phyloP scores from a whole-genome alignment of 2,888 invertebrate genomes.

The Limnephilus rhombicus region DNA sequence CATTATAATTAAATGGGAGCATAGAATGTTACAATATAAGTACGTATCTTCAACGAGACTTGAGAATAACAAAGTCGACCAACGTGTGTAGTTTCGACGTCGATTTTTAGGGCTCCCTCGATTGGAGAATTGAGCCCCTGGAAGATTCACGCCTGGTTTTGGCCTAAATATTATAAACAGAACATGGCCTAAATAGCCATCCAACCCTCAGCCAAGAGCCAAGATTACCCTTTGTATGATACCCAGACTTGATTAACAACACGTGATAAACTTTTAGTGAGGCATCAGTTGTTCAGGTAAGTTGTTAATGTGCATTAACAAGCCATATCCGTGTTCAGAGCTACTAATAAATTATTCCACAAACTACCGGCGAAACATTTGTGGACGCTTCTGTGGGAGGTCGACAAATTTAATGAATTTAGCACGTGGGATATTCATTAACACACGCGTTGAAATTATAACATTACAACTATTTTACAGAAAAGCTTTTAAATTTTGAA shows the following conservation, averaged over 20 bases:
- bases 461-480: too few species aligned
- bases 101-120: too few species aligned
- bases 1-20: too few species aligned
- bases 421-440: neutral
- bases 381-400: neutral
- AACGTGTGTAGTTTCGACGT: too few species aligned
- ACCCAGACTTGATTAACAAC: neutral
- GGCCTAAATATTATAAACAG: neutral
- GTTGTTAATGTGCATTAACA: neutral
- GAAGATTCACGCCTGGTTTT: neutral
- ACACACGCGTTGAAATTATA: neutral
- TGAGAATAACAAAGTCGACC: too few species aligned
- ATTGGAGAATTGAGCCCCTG: too few species aligned
- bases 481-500: too few species aligned
- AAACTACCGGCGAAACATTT: neutral
- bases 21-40: too few species aligned
- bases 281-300: neutral
- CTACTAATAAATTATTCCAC: neutral
- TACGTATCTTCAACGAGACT: too few species aligned
- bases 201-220: neutral
- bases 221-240: neutral
- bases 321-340: neutral
- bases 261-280: neutral
- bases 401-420: neutral
- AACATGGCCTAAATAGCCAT: neutral